Base-by-base conservation (phyloP, 2,888 invertebrate genomes). In the Bhutanitis thaidina region DNA sequence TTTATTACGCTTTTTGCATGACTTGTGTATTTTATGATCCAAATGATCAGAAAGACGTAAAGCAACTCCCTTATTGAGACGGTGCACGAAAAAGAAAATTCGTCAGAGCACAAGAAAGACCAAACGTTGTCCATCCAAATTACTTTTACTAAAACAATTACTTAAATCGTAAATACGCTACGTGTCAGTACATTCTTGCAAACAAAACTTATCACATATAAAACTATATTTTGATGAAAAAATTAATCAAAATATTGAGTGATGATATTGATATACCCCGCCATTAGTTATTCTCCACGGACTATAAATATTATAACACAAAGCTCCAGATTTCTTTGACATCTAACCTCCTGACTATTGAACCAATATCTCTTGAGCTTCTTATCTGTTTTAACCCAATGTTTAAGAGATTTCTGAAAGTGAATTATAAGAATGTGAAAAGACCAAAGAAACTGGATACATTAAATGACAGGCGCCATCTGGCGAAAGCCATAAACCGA, bases 401-500 rank as follows among this genome's bases (percentile, higher is more conserved):
- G 30, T 30, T n/a, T 20, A 38, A 38, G 1, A 16, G 36, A 48
- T 27, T 32, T 20, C 35, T 30, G 35, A 41, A 30, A 16, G 36
- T 36, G 41, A 45, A 45, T 51, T 51, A 51, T 45, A 39, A 8
- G 10, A 15, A 25, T 30, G 30, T 34, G 45, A 40, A 45, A 45
- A 51, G 51, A 36, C 41, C 65, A 53, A 56, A 53, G 51, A 50
- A 51, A 53, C 49, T 59, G 74, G 78, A 74, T 80, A 79, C 80
- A 81, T 69, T 76, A 78, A 83, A 84, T 86, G 88, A 85, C 86
- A 81, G 69, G 73, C 81, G 78, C 72, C 88, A 88, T 86, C 84
- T 89, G 88, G 74, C 67, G 75, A 61, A 66, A 65, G 80, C 80
- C 76, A 87, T 87, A 88, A 85, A 84, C 77, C 77, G 64, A 80